A percentile compares a stretch with the other conserved stretches of the same genome.
Evolutionary conservation across 2,113 vertebrate species (phyloP).

Genomic region (Grantiella picta): DNA sequence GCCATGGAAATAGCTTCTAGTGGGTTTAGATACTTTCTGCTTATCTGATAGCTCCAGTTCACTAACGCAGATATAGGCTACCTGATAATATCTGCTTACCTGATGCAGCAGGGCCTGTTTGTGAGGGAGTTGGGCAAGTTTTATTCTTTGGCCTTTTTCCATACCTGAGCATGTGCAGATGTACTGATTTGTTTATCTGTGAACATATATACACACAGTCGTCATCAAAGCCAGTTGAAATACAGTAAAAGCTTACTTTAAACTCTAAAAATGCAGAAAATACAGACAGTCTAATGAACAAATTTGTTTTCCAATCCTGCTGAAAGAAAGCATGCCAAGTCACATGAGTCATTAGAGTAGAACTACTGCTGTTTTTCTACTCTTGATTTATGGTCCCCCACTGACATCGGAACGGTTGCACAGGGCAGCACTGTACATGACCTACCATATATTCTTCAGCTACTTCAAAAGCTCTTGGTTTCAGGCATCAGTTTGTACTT

Average conservation of each 20-base stretch:
- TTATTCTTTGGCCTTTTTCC: background rate
- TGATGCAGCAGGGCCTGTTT: background rate
- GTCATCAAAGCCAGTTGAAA: background rate
- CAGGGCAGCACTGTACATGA: background rate
- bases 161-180: background rate
- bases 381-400: background rate
- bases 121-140: background rate
- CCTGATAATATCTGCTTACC: background rate
- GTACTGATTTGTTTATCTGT: background rate
- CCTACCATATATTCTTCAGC: background rate
- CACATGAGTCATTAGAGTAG: background rate
- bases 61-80: accelerated
- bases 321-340: background rate
- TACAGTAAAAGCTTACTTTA: background rate
- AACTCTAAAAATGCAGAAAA: background rate
- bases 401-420: background rate
- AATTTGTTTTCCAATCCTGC: background rate
- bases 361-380: background rate
- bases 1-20: background rate
- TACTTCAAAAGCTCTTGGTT: background rate
- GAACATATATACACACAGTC: background rate
- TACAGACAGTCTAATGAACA: background rate
- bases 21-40: background rate
- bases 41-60: background rate
- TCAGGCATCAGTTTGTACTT: background rate